phyloP scores from a whole-genome alignment of 1,140 invertebrate species.

The Drosophila bocki region DNA sequence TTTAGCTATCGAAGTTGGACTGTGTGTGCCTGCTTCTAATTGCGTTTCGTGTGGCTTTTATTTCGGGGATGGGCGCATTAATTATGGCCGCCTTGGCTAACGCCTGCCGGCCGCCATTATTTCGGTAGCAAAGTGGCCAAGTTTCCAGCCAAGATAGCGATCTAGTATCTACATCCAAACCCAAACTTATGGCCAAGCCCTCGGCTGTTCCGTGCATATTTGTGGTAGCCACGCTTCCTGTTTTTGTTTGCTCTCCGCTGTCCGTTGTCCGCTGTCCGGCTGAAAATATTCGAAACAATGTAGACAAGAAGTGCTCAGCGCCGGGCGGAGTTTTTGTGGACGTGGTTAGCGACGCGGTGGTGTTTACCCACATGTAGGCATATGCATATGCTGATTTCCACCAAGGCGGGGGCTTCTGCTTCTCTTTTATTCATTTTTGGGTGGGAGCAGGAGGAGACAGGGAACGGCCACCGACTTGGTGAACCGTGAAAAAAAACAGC shows the following conservation, averaged over 20 bases:
- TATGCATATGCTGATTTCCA: slow-evolving; percentile 81
- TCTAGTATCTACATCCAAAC: slow-evolving; percentile 76
- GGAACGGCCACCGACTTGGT: slow-evolving; percentile 51
- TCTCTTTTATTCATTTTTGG: slow-evolving; percentile 19
- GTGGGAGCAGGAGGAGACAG: background rate
- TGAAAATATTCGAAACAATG: slow-evolving; percentile 52
- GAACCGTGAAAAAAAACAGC: slow-evolving; percentile 70
- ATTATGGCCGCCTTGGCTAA: slow-evolving; percentile 72
- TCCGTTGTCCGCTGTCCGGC: slow-evolving; percentile 27
- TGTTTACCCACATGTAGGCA: slow-evolving; percentile 84
- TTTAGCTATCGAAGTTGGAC: slow-evolving; percentile 21
- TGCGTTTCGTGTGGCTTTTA: slow-evolving; percentile 70
- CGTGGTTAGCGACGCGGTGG: slow-evolving; percentile 76
- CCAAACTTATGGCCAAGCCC: slow-evolving; percentile 52
- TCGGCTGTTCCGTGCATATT: slow-evolving; percentile 66
- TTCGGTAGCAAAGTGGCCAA: slow-evolving; percentile 59
- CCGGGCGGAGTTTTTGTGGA: slow-evolving; percentile 64
- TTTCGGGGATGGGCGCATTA: slow-evolving; percentile 69
- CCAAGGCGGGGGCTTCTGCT: slow-evolving; percentile 40
- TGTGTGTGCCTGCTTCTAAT: slow-evolving; percentile 75
- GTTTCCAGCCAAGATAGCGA: slow-evolving; percentile 67
- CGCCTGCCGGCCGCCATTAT: slow-evolving; percentile 71
- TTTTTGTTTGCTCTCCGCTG: slow-evolving; percentile 72
- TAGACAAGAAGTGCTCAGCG: slow-evolving; percentile 74
- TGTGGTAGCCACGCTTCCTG: slow-evolving; percentile 83